These are phyloP conservation scores for Mercenaria mercenaria DNA, from an alignment of 1,140 invertebrate species.

Conservation along the genomic window DNA sequence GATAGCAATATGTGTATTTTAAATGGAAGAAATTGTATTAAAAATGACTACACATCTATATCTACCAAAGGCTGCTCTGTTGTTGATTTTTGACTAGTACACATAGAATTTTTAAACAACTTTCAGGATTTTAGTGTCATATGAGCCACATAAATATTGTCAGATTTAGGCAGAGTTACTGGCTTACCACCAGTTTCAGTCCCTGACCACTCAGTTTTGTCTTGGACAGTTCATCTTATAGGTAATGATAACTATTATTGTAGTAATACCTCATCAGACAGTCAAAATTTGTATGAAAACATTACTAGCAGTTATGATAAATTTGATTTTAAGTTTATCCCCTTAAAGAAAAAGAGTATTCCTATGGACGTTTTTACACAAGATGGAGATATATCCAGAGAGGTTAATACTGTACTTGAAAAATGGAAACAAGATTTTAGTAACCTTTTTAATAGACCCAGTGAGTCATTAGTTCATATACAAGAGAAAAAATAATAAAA, in stretches of 20 bases:
- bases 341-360: not conserved
- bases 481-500: too few species aligned
- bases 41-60: constrained; percentile 55
- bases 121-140: constrained; percentile 17
- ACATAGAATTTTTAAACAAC: not conserved
- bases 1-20: constrained; percentile 33
- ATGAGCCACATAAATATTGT: not conserved
- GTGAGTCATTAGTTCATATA: not conserved
- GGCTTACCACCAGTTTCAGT: too few species aligned
- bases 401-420: not conserved
- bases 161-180: not conserved
- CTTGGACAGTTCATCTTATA: constrained; percentile 2
- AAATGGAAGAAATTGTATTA: constrained; percentile 38
- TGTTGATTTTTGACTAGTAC: constrained; percentile 30
- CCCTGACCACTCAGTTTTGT: too few species aligned
- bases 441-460: not conserved
- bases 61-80: constrained; percentile 23
- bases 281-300: too few species aligned
- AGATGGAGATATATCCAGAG: not conserved
- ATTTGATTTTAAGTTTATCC: too few species aligned
- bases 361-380: not conserved
- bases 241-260: too few species aligned
- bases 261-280: too few species aligned
- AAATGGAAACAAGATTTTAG: too few species aligned
- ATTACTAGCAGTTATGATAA: too few species aligned